Evolutionary conservation across 2,888 invertebrate genomes (phyloP).

Genomic region (Drosophila kambysellisi): DNA sequence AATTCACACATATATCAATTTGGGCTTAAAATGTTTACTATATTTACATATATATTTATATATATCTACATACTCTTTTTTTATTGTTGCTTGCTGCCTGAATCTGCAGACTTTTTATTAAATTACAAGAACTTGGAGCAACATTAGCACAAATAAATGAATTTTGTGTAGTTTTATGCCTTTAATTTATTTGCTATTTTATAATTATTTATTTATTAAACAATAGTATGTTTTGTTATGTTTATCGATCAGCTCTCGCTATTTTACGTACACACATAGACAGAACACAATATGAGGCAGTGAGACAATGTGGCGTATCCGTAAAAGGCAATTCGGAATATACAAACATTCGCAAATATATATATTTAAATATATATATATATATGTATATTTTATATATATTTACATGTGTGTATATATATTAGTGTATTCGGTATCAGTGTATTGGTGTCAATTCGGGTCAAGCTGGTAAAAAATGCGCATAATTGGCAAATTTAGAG

Average conservation of each 20-base stretch:
- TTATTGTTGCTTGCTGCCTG: too few relatives aligned
- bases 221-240: not conserved
- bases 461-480: constrained; percentile 72
- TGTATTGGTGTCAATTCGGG: constrained; percentile 67
- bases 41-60: not conserved
- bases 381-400: not conserved
- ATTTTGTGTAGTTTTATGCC: not conserved
- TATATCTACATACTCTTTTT: too few relatives aligned
- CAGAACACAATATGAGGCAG: constrained; percentile 48
- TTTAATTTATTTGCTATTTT: not conserved
- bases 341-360: not conserved
- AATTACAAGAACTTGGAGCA: not conserved
- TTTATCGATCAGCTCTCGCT: constrained; percentile 46
- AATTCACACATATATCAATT: not conserved
- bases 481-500: constrained; percentile 78
- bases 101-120: not conserved
- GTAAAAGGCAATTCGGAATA: constrained; percentile 51
- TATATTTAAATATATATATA: constrained; percentile 11
- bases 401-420: constrained; percentile 10
- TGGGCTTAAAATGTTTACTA: too few relatives aligned
- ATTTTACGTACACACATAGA: constrained; percentile 24
- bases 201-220: not conserved
- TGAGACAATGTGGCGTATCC: constrained; percentile 68
- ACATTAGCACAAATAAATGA: not conserved
- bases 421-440: constrained; percentile 6